Conservation (phyloP, 2,113 vertebrate species). For the Eurystomus gularis region DNA sequence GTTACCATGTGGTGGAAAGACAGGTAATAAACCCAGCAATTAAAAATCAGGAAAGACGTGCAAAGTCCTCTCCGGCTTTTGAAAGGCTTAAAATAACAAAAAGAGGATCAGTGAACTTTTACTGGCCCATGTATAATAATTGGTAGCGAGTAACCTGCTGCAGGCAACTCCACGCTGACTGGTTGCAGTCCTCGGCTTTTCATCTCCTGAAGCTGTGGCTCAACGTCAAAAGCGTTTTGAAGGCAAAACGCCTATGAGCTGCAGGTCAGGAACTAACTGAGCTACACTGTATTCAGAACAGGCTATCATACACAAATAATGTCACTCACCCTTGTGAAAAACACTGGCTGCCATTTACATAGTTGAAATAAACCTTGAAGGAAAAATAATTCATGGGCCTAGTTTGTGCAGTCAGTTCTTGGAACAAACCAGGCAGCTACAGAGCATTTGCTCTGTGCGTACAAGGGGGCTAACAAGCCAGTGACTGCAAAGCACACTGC, state of each 20-base stretch:
- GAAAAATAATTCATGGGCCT: neutral
- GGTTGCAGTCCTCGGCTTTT: neutral
- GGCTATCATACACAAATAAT: neutral
- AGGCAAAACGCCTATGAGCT: neutral
- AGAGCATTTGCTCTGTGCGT: neutral
- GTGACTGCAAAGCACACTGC: neutral
- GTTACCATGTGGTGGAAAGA: neutral
- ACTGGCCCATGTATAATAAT: neutral
- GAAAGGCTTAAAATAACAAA: neutral
- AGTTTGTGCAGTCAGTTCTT: neutral
- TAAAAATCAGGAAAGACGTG: neutral
- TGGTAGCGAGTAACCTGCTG: neutral
- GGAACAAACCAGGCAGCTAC: neutral
- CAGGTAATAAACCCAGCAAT: neutral
- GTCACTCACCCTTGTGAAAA: neutral
- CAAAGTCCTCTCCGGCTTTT: neutral
- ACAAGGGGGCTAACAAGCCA: neutral
- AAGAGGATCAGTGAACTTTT: neutral
- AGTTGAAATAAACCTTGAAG: neutral
- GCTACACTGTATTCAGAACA: neutral
- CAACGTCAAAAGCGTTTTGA: neutral
- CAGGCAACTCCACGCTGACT: neutral
- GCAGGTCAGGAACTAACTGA: neutral
- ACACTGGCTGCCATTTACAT: neutral
- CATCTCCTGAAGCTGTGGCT: neutral